Evolutionary conservation across 2,797 vertebrate genomes (phyloP).

Genomic region (Chrysocyon brachyurus): DNA sequence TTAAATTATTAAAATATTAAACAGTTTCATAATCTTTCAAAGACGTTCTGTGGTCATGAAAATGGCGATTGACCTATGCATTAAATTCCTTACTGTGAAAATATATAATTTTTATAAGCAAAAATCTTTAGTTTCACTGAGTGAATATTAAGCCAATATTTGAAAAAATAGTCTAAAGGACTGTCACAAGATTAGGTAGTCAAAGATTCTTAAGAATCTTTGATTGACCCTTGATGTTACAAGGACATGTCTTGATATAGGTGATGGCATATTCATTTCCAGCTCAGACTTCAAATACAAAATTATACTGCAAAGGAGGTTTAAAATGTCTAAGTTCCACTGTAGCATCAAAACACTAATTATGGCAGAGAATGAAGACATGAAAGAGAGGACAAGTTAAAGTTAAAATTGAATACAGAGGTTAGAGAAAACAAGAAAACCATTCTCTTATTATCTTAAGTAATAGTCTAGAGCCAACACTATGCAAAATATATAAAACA

Average conservation of each 20-base stretch:
- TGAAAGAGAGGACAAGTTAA: neutral
- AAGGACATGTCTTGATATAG: neutral
- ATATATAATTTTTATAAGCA: neutral
- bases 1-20: neutral
- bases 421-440: neutral
- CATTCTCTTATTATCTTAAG: neutral
- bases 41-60: neutral
- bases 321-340: too few species aligned
- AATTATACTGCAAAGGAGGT: neutral
- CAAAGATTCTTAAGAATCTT: neutral
- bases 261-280: neutral
- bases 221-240: neutral
- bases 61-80: neutral
- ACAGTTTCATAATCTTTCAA: neutral
- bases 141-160: neutral
- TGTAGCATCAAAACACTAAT: neutral
- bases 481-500: neutral
- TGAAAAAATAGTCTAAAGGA: neutral
- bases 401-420: neutral
- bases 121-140: neutral
- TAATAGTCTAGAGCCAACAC: rapidly evolving
- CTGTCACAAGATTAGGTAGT: neutral
- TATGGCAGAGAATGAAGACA: neutral
- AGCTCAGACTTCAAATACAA: neutral
- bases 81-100: neutral